Conservation (phyloP, 2,888 invertebrate genomes). For the Lepidochrysops patricia region DNA sequence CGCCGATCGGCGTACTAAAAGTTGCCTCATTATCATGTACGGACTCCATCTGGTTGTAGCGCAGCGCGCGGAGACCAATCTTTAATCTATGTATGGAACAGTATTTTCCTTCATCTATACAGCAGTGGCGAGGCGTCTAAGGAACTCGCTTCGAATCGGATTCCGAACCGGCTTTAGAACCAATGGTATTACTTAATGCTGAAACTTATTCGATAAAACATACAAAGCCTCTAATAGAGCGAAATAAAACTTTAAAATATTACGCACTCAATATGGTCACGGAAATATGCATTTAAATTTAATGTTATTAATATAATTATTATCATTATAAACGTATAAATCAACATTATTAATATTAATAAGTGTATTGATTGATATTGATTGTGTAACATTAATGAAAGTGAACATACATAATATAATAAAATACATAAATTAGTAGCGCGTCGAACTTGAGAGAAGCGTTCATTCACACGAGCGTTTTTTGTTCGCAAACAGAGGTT, state of each 20-base stretch:
- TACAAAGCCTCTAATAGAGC: background rate
- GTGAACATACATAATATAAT: background rate
- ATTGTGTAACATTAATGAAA: slow-evolving; percentile 1
- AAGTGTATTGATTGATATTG: background rate
- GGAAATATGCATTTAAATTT: background rate
- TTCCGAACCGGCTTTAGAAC: no score
- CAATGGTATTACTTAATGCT: background rate
- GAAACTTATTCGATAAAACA: background rate
- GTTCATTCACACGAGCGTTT: background rate
- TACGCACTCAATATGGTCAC: background rate
- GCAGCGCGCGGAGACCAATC: no score
- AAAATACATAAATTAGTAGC: background rate
- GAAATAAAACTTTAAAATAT: background rate
- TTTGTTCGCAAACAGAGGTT: background rate
- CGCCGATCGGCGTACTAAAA: no score
- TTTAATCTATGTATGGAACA: no score
- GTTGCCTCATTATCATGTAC: no score
- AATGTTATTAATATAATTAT: background rate
- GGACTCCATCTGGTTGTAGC: no score
- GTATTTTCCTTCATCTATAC: no score
- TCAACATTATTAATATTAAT: background rate
- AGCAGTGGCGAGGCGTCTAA: no score
- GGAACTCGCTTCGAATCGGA: no score
- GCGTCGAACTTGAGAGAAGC: background rate
- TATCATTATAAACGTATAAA: background rate